Evolutionary conservation across 1,140 invertebrate genomes (phyloP), one percentile per base, ranked within the genome.

Genomic region (Megathymus violae): DNA sequence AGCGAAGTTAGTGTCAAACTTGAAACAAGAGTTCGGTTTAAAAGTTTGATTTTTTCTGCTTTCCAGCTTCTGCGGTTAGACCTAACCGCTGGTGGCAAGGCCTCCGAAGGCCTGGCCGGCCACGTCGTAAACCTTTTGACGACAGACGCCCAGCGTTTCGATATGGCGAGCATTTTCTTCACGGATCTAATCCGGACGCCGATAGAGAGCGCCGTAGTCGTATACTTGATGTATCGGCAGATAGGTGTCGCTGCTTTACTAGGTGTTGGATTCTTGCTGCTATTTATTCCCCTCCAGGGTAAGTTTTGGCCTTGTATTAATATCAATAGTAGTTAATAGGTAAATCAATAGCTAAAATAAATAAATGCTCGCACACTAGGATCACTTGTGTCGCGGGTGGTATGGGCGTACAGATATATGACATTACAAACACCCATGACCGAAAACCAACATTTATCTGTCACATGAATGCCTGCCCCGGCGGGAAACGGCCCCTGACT

Each of bases 41-140:
- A 40, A n/a, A 16, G 44, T 62, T 46, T 47, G 9, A 36, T 60
- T 44, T 40, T 19, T 54, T 44, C 51, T 44, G 5, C 10, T 13
- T 76, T 75, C 1, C 68, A 90, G 85, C 65, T 88, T 0, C 82
- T 88, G 1, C 71, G 83, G 0, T 64, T 92, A 36, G 86, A 92
- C 64, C 15, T 91, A 10, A 80, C 79, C 1, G 77, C 75, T 0
- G 82, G 83, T 0, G 83, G 85, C n/a, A 94, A 96, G n/a, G 85
- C 97, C 11, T 94, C 94, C 0, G 93, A 96, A 81, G 96, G 96
- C 0, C 94, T 97, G 0, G 92, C 95, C 1, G 97, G 97, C 0
- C 95, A 97, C 80, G 95, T 97, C 50, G 95, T 98, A 0, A 98
- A 98, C 84, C 91, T 98, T 0, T 84, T 98, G 48, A 97, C 97